phyloP scores from a whole-genome alignment of 2,888 invertebrate genomes.

The Gymnocheta viridis region DNA sequence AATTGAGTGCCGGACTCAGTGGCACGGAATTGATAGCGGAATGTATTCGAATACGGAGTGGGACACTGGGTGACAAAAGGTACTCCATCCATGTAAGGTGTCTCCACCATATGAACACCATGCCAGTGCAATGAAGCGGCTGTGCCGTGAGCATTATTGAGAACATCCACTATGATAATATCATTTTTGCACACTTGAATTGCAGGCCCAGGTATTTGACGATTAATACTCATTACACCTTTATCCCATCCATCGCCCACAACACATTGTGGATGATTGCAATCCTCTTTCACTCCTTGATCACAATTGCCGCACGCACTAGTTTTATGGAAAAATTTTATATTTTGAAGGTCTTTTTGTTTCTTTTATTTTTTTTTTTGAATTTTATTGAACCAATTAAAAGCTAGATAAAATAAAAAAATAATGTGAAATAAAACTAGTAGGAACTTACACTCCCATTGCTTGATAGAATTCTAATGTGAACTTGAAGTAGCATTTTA shows the following conservation, averaged over 20 bases:
- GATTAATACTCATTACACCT: conserved; percentile 82
- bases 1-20: neutral
- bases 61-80: conserved; percentile 90
- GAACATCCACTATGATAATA: conserved; percentile 89
- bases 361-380: too few species aligned
- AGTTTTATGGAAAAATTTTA: conserved; percentile 6
- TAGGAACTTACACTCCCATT: conserved; percentile 78
- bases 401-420: neutral
- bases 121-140: conserved; percentile 94
- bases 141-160: conserved; percentile 88
- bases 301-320: conserved; percentile 83
- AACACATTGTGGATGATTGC: conserved; percentile 82
- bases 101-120: conserved; percentile 89
- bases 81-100: conserved; percentile 90
- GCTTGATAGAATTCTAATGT: conserved; percentile 82
- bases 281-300: conserved; percentile 78
- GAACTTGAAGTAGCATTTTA: conserved; percentile 82
- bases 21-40: conserved; percentile 75
- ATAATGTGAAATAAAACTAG: neutral
- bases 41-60: conserved; percentile 87
- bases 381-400: too few species aligned
- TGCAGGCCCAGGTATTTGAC: conserved; percentile 82
- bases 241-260: conserved; percentile 83
- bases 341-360: too few species aligned
- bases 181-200: conserved; percentile 91